Evolutionary conservation across 1,140 invertebrate species (phyloP).

Genomic region (Doryteuthis pealeii): DNA sequence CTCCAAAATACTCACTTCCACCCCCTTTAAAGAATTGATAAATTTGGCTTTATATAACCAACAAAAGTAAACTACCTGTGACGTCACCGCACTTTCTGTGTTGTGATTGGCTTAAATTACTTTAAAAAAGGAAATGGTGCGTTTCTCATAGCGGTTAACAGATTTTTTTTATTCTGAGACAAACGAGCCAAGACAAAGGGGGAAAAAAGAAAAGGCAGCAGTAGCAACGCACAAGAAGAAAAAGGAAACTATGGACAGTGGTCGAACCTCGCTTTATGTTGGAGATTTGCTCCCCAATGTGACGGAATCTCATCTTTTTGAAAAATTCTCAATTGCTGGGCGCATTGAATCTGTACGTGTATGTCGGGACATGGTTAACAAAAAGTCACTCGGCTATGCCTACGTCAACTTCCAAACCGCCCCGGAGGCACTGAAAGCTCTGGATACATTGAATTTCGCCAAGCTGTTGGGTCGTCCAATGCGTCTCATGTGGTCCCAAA

Average conservation of each 20-base stretch:
- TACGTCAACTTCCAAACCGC: constrained; percentile 99
- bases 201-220: too few relatives aligned
- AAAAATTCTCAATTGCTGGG: constrained; percentile 97
- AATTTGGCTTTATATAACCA: too few relatives aligned
- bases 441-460: constrained; percentile 99
- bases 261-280: constrained; percentile 88
- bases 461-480: constrained; percentile 95
- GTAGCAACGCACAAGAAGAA: background rate
- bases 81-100: too few relatives aligned
- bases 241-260: background rate
- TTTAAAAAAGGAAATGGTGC: too few relatives aligned
- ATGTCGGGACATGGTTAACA: constrained; percentile 95
- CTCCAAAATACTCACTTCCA: too few relatives aligned
- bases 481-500: constrained; percentile 99
- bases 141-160: too few relatives aligned
- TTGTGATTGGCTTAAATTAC: too few relatives aligned
- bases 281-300: constrained; percentile 98
- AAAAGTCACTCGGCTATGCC: constrained; percentile 96
- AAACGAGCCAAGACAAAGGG: too few relatives aligned
- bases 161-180: too few relatives aligned
- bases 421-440: constrained; percentile 95
- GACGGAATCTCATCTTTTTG: constrained; percentile 98
- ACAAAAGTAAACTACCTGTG: too few relatives aligned
- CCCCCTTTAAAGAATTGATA: too few relatives aligned
- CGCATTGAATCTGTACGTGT: constrained; percentile 98